A percentile compares a stretch with the other conserved stretches of the same genome.
Evolutionary conservation across 2,888 invertebrate genomes (phyloP).

Genomic region (Drosophila mimica): DNA sequence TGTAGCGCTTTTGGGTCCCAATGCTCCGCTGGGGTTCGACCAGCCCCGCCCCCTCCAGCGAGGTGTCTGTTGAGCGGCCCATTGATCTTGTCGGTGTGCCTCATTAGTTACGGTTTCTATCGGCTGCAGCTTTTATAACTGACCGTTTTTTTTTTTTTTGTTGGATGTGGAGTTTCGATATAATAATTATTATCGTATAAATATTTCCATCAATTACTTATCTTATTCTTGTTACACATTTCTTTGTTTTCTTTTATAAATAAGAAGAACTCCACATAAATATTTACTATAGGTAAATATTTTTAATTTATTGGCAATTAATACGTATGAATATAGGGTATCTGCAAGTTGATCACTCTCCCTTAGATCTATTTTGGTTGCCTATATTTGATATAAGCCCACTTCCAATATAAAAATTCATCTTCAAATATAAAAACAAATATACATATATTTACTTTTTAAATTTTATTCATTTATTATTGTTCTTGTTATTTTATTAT

Average conservation of each 20-base stretch:
- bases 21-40: conserved; percentile 51
- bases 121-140: background rate
- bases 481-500: background rate
- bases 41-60: conserved; percentile 4
- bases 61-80: conserved; percentile 43
- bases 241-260: background rate
- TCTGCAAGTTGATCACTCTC: background rate
- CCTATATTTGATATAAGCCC: no score
- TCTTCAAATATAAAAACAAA: accelerated
- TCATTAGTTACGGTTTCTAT: conserved; percentile 47
- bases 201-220: background rate
- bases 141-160: background rate
- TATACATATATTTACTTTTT: background rate
- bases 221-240: background rate
- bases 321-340: background rate
- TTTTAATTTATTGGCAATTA: background rate
- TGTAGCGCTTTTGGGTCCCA: conserved; percentile 56
- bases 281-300: background rate
- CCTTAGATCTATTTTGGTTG: no score
- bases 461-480: background rate
- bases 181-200: background rate
- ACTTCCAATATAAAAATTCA: background rate
- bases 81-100: conserved; percentile 47
- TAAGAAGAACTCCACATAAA: background rate
- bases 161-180: background rate